phyloP scores from a whole-genome alignment of 2,888 invertebrate species.

The Drosophila testacea region DNA sequence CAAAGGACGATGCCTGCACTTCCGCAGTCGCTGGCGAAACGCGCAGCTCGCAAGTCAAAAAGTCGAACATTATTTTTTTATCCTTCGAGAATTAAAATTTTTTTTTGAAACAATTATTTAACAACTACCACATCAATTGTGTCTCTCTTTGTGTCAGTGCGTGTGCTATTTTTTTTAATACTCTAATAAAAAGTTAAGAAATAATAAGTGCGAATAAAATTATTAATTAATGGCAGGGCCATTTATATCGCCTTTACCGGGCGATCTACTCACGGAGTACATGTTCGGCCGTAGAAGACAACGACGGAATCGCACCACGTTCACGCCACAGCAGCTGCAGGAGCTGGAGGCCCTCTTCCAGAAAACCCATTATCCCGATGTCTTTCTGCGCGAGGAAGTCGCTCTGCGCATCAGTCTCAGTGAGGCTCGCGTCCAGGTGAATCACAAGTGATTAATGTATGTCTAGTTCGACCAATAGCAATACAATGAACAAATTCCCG shows the following conservation, averaged over 20 bases:
- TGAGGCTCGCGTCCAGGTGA: conserved; percentile 94
- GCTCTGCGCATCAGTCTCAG: conserved; percentile 95
- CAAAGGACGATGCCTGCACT: conserved; percentile 64
- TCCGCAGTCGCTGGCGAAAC: conserved; percentile 75
- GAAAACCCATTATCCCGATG: conserved; percentile 97
- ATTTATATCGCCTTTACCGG: conserved; percentile 93
- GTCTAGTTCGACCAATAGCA: background rate
- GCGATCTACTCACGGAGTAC: conserved; percentile 95
- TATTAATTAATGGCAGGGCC: conserved; percentile 91
- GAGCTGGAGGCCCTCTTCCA: conserved; percentile 96
- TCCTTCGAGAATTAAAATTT: background rate
- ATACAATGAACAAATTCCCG: too few species aligned
- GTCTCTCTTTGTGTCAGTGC: background rate
- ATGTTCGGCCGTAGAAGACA: conserved; percentile 96
- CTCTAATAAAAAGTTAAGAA: background rate
- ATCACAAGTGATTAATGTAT: conserved; percentile 24
- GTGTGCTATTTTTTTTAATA: conserved; percentile 4
- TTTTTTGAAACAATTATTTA: conserved; percentile 13
- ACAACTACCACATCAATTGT: conserved; percentile 2
- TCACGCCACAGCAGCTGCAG: conserved; percentile 96
- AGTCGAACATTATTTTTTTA: background rate
- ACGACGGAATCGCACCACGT: conserved; percentile 96
- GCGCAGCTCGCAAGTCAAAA: conserved; percentile 58
- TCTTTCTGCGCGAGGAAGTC: conserved; percentile 93
- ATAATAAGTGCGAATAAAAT: background rate